Evolutionary conservation across 2,113 vertebrate species (phyloP), one percentile per base, ranked within the genome.

Genomic region (Perca flavescens): DNA sequence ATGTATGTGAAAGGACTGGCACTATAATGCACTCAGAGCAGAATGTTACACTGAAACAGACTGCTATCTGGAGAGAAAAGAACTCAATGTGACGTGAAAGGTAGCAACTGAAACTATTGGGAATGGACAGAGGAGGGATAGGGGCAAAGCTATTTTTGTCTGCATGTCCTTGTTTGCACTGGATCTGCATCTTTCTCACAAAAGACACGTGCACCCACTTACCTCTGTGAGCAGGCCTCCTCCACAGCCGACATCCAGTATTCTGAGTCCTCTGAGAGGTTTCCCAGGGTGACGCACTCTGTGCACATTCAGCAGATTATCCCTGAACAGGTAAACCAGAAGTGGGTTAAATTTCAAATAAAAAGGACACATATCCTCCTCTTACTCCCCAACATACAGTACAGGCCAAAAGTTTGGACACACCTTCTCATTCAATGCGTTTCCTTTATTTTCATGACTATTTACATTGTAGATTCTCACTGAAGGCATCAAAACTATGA

Each of bases 181-280:
- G 17, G 36, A 1, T 52, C 46, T 40, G 74, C n/a, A 22, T 34
- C 53, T 64, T 43, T 66, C n/a, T 74, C 46, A 40, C 28, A 50
- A 16, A 66, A 31, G 15, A 50, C n/a, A 34, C 16, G 31, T 10
- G 9, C 15, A 17, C 6, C 6, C n/a, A 16, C 13, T 82, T 94
- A 99, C 98, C 96, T 99, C 98, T 72, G 96, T 94, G 58, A 99
- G 94, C 74, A 99, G 85, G 17, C 98, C 98, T 74, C 98, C 98
- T 0, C 98, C 98, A 53, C 98, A 99, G 91, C 98, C 97, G 34
- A 99, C 94, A 1, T 99, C 98, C 10, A 99, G 95, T 80, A 99
- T 96, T 83, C 93, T 95, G 66, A 97, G 83, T 47, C 96, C 96
- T 84, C 93, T 92, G 22, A 99, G 96, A 4, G 97, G 97, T 67